Evolutionary conservation across 2,113 vertebrate species (phyloP).

Genomic region (Gasterosteus aculeatus): DNA sequence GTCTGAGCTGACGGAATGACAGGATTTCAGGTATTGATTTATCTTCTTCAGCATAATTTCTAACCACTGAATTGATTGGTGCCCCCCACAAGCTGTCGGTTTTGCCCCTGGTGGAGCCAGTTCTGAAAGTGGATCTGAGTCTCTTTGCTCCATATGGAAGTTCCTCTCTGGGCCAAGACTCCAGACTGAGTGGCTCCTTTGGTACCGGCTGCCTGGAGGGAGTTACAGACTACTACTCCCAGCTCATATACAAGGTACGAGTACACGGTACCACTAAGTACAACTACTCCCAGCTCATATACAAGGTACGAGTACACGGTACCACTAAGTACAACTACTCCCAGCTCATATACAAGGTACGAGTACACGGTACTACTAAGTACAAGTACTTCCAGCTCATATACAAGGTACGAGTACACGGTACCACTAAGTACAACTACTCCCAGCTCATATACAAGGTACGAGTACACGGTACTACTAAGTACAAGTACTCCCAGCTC

Average conservation of each 20-base stretch:
- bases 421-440: no score
- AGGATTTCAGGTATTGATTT: not conserved
- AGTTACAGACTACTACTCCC: constrained; percentile 94
- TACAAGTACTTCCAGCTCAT: no score
- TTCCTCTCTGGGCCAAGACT: constrained; percentile 88
- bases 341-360: no score
- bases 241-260: constrained; percentile 90
- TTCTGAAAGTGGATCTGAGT: constrained; percentile 91
- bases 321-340: no score
- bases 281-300: not conserved
- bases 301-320: not conserved
- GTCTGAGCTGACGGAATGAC: no score
- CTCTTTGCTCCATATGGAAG: constrained; percentile 94
- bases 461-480: no score
- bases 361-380: no score
- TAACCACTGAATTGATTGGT: not conserved
- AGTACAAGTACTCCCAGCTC: no score
- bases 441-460: no score
- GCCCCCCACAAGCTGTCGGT: constrained; percentile 85
- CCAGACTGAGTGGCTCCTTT: constrained; percentile 89
- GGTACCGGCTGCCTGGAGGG: constrained; percentile 93
- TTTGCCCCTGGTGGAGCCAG: constrained; percentile 95
- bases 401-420: no score
- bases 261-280: not conserved
- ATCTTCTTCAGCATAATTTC: not conserved